These are phyloP conservation scores for Amphiprion clarkii DNA, from an alignment of 2,797 vertebrate species.

Conservation along the genomic window DNA sequence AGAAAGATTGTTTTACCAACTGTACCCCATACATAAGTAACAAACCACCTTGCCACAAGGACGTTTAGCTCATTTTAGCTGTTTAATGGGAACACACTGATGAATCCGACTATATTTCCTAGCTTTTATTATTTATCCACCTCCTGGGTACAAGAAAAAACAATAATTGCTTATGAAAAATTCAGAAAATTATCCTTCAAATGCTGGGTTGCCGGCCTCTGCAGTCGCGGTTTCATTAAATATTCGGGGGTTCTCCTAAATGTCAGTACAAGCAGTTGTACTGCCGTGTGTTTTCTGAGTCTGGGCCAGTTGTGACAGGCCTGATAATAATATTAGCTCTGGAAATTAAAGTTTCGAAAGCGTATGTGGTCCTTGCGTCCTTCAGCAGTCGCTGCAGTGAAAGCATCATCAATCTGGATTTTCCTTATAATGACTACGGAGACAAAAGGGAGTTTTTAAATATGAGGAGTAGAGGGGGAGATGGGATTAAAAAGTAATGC, in stretches of 20 bases:
- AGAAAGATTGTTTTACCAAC: conserved; percentile 6
- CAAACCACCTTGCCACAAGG: conserved; percentile 40
- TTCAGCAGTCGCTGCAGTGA: conserved; percentile 65
- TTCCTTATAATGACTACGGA: conserved; percentile 63
- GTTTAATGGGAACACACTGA: conserved; percentile 40
- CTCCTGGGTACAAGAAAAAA: conserved; percentile 23
- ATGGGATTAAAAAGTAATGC: conserved; percentile 65
- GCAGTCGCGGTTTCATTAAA: conserved; percentile 16
- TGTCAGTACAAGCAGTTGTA: conserved; percentile 14
- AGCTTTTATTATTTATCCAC: conserved; percentile 34
- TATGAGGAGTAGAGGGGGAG: conserved; percentile 27
- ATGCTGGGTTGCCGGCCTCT: conserved; percentile 14
- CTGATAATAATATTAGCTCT: conserved; percentile 45
- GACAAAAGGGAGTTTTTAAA: conserved; percentile 55
- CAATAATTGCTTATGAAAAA: conserved; percentile 12
- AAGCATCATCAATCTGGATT: conserved; percentile 60
- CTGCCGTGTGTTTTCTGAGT: conserved; percentile 18
- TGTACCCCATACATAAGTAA: not conserved
- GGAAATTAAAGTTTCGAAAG: conserved; percentile 54
- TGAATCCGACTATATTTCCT: conserved; percentile 28
- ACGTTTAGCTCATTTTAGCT: conserved; percentile 32
- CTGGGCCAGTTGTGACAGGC: conserved; percentile 17
- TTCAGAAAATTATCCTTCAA: conserved; percentile 20
- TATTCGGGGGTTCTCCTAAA: conserved; percentile 21
- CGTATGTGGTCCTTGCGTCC: conserved; percentile 40